These are phyloP conservation scores for Saturnia pavonia DNA, from an alignment of 2,888 invertebrate species.

Conservation along the genomic window DNA sequence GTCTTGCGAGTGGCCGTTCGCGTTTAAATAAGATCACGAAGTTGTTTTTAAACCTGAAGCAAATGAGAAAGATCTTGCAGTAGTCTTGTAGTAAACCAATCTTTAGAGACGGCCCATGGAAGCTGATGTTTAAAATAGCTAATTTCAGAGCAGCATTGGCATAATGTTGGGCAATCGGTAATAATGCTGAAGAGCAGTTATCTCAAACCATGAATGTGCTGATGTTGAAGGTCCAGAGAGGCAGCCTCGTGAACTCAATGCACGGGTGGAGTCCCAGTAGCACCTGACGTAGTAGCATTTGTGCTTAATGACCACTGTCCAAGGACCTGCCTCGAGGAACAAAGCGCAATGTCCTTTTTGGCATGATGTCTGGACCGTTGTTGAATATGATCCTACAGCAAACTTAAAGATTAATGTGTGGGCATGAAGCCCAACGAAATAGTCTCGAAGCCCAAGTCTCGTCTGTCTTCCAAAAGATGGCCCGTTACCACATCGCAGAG, in stretches of 20 bases:
- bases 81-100: neutral
- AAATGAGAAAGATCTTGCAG: neutral
- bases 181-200: neutral
- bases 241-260: neutral
- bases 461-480: neutral
- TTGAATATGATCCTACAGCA: constrained; percentile 1
- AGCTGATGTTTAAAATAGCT: neutral
- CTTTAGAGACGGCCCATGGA: neutral
- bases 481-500: neutral
- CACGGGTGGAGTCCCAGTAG: neutral
- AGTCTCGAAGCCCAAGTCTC: neutral
- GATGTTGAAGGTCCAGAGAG: neutral
- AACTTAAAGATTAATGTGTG: neutral
- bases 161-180: neutral
- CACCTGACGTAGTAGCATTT: neutral
- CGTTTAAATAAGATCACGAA: neutral
- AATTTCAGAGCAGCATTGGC: neutral
- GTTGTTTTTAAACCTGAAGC: neutral
- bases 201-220: neutral
- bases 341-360: neutral
- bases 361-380: neutral
- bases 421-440: neutral
- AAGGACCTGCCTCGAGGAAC: neutral
- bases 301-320: neutral
- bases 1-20: neutral